phyloP scores from a whole-genome alignment of 2,888 invertebrate species.

The Panzeria rudis region DNA sequence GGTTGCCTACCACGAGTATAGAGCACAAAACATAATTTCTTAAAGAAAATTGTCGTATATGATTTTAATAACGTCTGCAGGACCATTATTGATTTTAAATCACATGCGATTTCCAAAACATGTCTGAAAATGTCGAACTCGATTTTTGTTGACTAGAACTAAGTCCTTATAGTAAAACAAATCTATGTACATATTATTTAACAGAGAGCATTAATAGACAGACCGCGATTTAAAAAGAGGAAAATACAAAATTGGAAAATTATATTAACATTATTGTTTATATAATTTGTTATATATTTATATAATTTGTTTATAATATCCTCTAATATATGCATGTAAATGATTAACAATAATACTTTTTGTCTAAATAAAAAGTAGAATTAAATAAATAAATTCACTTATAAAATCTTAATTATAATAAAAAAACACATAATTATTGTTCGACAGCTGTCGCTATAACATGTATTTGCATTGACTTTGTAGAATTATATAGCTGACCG shows the following conservation, averaged over 20 bases:
- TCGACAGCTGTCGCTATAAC: constrained; percentile 87
- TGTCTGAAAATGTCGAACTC: too few relatives aligned
- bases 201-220: too few relatives aligned
- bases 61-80: too few relatives aligned
- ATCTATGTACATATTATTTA: too few relatives aligned
- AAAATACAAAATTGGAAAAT: not conserved
- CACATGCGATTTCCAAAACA: too few relatives aligned
- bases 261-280: constrained; percentile 2
- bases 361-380: constrained; percentile 64
- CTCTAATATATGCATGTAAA: constrained; percentile 56
- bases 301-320: constrained; percentile 60
- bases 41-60: too few relatives aligned
- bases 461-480: constrained; percentile 95
- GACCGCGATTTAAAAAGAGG: not conserved
- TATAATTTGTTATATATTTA: constrained; percentile 20
- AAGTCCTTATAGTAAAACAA: not conserved
- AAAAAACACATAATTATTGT: constrained; percentile 75
- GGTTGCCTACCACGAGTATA: too few relatives aligned
- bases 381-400: constrained; percentile 70
- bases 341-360: constrained; percentile 72
- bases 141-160: too few relatives aligned
- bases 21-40: too few relatives aligned
- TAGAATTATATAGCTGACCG: constrained; percentile 96
- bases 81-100: too few relatives aligned
- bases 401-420: constrained; percentile 37